phyloP scores from a whole-genome alignment of 2,113 vertebrate genomes.

The Mugil cephalus region DNA sequence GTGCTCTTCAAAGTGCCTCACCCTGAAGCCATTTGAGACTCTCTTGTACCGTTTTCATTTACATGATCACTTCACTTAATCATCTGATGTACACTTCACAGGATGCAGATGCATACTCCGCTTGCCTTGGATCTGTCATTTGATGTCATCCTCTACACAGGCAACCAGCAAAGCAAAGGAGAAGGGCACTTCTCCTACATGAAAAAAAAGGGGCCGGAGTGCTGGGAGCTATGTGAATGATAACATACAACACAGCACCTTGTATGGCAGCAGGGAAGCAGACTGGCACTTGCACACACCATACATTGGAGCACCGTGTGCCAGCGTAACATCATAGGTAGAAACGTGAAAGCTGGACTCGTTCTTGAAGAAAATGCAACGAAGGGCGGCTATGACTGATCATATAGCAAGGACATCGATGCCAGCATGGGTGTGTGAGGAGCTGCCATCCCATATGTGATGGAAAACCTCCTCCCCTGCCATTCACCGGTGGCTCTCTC shows the following conservation, averaged over 20 bases:
- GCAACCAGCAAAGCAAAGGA: constrained; percentile 26
- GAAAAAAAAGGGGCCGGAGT: constrained; percentile 14
- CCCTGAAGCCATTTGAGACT: constrained; percentile 19
- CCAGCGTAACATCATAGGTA: constrained; percentile 22
- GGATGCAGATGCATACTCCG: constrained; percentile 49
- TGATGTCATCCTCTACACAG: constrained; percentile 53
- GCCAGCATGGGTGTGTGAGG: neutral
- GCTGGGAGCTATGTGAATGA: constrained; percentile 47
- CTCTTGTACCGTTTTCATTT: constrained; percentile 36
- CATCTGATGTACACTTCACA: constrained; percentile 68
- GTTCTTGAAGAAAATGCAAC: neutral
- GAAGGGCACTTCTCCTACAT: constrained; percentile 46
- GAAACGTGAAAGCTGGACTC: neutral
- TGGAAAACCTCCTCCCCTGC: constrained; percentile 23
- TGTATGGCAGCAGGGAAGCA: constrained; percentile 17
- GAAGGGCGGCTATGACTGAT: constrained; percentile 12
- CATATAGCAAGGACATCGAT: neutral
- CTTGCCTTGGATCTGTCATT: constrained; percentile 49
- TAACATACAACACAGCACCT: constrained; percentile 30
- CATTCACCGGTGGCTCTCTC: constrained; percentile 30
- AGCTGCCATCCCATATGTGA: constrained; percentile 22
- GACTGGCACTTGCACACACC: constrained; percentile 42
- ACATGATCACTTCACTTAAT: constrained; percentile 45
- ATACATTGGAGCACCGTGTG: constrained; percentile 44
- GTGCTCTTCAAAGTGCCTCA: constrained; percentile 46